Evolutionary conservation across 2,797 vertebrate genomes (phyloP).

Genomic region (Sebastes baramenuke): DNA sequence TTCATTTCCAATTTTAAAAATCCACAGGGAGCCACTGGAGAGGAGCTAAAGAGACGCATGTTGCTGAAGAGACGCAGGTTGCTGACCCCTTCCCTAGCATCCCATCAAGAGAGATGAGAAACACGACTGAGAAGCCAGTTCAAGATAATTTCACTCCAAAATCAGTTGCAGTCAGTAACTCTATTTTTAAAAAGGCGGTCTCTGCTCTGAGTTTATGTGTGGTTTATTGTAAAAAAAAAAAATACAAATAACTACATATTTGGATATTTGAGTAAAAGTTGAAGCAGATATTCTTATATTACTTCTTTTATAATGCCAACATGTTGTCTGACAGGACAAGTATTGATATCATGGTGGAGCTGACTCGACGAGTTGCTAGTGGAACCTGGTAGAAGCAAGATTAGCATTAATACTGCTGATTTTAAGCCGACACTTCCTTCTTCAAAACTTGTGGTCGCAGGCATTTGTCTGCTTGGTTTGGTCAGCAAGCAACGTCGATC

Average conservation of each 20-base stretch:
- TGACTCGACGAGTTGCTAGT: too few relatives aligned
- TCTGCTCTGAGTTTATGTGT: too few relatives aligned
- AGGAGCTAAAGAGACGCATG: too few relatives aligned
- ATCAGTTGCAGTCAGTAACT: neutral
- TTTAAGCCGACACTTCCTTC: neutral
- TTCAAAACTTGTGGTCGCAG: neutral
- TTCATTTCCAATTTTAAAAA: rapidly evolving
- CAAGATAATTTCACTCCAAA: neutral
- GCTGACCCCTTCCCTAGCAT: too few relatives aligned
- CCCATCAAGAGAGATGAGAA: neutral
- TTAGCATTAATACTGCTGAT: too few relatives aligned
- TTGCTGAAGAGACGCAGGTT: too few relatives aligned
- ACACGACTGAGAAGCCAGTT: neutral
- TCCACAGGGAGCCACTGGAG: too few relatives aligned
- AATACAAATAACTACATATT: rapidly evolving
- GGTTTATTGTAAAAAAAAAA: too few relatives aligned
- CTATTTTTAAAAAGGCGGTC: rapidly evolving
- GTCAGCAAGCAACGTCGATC: neutral
- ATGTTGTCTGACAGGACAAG: too few relatives aligned
- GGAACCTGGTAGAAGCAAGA: neutral
- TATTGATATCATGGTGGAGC: too few relatives aligned
- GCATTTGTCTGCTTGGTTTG: neutral
- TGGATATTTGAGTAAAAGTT: neutral
- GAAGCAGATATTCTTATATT: neutral
- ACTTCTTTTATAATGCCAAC: too few relatives aligned